Conservation (phyloP, 2,113 vertebrate genomes). For the Phylloscopus trochilus region DNA sequence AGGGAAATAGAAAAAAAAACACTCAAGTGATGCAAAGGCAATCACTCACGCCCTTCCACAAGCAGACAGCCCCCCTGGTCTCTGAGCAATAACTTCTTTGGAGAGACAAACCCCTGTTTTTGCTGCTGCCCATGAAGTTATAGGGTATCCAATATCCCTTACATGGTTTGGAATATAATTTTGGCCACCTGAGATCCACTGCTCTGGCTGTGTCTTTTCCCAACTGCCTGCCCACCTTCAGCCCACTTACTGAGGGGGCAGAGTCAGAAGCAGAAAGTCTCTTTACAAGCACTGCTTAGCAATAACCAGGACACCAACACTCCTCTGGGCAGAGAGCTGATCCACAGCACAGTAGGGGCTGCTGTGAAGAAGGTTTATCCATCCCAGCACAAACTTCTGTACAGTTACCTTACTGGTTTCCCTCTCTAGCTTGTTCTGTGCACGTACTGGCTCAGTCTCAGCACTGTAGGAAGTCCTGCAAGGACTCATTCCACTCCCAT, state of each 20-base stretch:
- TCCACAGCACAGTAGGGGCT: accelerated
- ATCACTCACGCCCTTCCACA: not conserved
- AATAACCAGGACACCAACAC: not conserved
- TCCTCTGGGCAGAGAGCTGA: not conserved
- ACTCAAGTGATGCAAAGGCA: not conserved
- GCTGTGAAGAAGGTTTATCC: not conserved
- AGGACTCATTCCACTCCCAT: not conserved
- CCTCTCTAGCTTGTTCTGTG: not conserved
- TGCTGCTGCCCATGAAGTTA: not conserved
- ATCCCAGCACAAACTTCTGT: not conserved
- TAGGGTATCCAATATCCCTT: not conserved
- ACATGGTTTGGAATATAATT: not conserved
- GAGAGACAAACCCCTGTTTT: not conserved
- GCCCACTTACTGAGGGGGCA: accelerated
- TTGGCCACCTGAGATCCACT: not conserved
- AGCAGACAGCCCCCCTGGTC: not conserved
- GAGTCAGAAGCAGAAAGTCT: not conserved
- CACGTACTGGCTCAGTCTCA: not conserved
- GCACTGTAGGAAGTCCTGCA: not conserved
- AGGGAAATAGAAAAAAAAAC: not conserved
- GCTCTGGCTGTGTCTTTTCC: not conserved
- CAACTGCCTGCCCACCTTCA: accelerated
- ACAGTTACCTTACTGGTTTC: not conserved
- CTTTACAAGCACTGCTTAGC: not conserved
- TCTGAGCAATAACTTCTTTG: not conserved